phyloP scores from a whole-genome alignment of 2,888 invertebrate genomes.

The Macrophya alboannulata region DNA sequence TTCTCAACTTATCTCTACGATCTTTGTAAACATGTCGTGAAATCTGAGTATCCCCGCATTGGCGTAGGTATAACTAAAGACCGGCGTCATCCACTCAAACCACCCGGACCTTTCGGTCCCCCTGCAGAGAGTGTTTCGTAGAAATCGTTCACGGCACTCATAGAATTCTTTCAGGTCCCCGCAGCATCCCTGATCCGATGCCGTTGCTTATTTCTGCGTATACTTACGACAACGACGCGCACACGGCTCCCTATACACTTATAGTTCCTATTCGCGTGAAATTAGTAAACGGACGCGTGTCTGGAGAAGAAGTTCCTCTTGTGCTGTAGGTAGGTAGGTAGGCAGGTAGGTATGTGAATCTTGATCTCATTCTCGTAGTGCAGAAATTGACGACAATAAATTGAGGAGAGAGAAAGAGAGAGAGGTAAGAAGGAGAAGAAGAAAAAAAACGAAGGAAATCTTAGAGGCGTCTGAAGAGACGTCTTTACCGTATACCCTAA shows the following conservation, averaged over 20 bases:
- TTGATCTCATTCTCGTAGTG: background rate
- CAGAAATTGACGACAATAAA: slow-evolving; percentile 23
- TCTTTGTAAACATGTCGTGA: slow-evolving; percentile 81
- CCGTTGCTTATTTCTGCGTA: slow-evolving; percentile 7
- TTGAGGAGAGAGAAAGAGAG: background rate
- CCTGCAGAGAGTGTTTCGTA: slow-evolving; percentile 36
- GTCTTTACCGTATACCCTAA: slow-evolving; percentile 8
- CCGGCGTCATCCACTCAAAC: slow-evolving; percentile 37
- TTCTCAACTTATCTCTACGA: slow-evolving; percentile 80
- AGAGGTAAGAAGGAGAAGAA: background rate
- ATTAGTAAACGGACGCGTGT: slow-evolving; percentile 51
- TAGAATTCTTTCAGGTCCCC: slow-evolving; percentile 10
- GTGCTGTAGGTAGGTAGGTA: background rate
- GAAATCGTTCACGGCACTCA: slow-evolving; percentile 42
- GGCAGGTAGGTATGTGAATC: background rate
- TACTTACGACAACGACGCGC: background rate
- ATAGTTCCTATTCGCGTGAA: slow-evolving; percentile 49
- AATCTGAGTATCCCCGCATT: slow-evolving; percentile 79
- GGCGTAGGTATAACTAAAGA: slow-evolving; percentile 72
- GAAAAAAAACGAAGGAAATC: background rate
- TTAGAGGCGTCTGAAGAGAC: slow-evolving; percentile 27
- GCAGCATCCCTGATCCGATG: slow-evolving; percentile 41
- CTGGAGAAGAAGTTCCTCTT: background rate
- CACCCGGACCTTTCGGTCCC: slow-evolving; percentile 27
- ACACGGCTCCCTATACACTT: slow-evolving; percentile 5